These are phyloP conservation scores for Balaeniceps rex DNA, from an alignment of 2,113 vertebrate genomes.

Conservation along the genomic window DNA sequence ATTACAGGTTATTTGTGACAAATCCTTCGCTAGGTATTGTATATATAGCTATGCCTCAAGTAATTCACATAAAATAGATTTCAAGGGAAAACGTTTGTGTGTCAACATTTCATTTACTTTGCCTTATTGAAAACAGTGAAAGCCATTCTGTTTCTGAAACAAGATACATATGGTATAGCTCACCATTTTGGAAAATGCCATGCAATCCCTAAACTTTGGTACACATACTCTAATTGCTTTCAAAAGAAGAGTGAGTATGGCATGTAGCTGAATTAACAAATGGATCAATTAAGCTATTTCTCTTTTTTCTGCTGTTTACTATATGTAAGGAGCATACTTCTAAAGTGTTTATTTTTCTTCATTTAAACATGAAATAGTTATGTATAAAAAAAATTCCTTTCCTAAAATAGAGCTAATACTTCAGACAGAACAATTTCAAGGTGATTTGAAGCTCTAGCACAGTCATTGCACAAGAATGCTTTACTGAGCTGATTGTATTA, in stretches of 20 bases:
- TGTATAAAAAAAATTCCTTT: background rate
- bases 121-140: background rate
- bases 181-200: background rate
- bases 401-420: background rate
- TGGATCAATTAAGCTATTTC: background rate
- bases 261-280: slow-evolving; percentile 4
- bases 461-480: background rate
- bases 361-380: background rate
- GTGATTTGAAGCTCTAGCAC: background rate
- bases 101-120: background rate
- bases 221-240: background rate
- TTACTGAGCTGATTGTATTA: background rate
- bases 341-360: background rate
- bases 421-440: background rate
- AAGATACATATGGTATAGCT: background rate
- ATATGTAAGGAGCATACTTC: background rate
- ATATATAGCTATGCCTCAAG: background rate
- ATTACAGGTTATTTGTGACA: background rate
- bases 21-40: background rate
- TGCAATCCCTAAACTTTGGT: background rate
- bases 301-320: background rate
- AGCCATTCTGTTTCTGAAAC: slow-evolving; percentile 12
- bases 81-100: background rate
- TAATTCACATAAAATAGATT: slow-evolving; percentile 26
- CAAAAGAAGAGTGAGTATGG: background rate